Evolutionary conservation across 1,140 invertebrate genomes (phyloP), one percentile per base, ranked within the genome.

Genomic region (Mactra quadrangularis): DNA sequence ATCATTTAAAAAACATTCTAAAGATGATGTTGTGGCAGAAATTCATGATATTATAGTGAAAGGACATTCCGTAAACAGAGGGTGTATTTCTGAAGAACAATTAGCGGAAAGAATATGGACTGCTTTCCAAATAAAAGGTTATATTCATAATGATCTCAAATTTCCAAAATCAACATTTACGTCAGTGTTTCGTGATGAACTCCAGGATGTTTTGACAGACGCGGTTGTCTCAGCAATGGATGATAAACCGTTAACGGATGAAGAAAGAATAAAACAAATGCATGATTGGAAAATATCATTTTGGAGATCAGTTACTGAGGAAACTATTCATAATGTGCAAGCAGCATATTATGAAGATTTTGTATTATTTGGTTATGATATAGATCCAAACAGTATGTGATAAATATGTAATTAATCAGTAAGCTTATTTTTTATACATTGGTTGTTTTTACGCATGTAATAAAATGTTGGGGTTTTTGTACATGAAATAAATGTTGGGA

Each of bases 291-390:
- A 57, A 27, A 27, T 57, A 27, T 3, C n/a, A 1, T 57, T 57
- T 29, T 57, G 19, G 25, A 57, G 27, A 57, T 27, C 22, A 25
- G 25, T 57, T 29, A 25, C 55, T 1, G 13, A 25, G 3, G 55
- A 57, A 22, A 57, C 55, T 25, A 27, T 57, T 9, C 7, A 29
- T 11, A 22, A 27, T 9, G 22, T 52, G 3, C 66, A 52, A 31
- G 41, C 35, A 15, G 66, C 66, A 31, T 70, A 47, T 70, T 50
- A 50, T 31, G 66, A 70, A 25, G 66, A 50, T 29, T 70, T 70
- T 45, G 3, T 50, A 1, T 19, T 52, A 27, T 70, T 70, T 52
- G 66, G 41, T 52, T 50, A 70, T 31, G 66, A 70, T 11, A 17
- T 50, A 11, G 66, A 70, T 70, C 7, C 29, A 15, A 27, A 38